A percentile compares a stretch with the other conserved stretches of the same genome.
Evolutionary conservation across 2,797 vertebrate species (phyloP).

Genomic region (Mareca penelope): DNA sequence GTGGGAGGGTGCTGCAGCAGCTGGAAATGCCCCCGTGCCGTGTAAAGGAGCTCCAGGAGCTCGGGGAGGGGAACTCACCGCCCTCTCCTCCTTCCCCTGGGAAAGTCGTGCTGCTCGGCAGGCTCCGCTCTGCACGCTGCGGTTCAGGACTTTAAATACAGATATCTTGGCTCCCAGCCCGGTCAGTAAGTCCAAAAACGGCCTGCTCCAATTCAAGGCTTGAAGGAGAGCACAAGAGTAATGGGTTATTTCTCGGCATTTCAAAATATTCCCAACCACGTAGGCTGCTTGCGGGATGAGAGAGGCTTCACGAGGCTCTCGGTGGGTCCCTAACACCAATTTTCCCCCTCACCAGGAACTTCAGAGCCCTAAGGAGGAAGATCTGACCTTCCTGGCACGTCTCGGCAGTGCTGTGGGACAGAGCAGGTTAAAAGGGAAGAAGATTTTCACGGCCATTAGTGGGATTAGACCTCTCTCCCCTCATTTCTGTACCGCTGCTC

Average conservation of each 20-base stretch:
- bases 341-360: not conserved
- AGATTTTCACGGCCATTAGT: not conserved
- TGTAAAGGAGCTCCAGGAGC: not conserved
- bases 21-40: not conserved
- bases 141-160: conserved; percentile 15
- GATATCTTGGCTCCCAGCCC: conserved; percentile 8
- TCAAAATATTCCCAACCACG: not conserved
- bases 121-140: not conserved
- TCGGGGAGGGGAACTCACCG: not conserved
- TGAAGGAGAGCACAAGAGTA: not conserved
- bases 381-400: not conserved
- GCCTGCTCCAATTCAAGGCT: not conserved
- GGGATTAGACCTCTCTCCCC: not conserved
- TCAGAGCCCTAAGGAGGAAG: not conserved
- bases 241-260: conserved; percentile 12
- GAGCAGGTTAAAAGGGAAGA: not conserved
- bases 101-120: not conserved
- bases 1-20: rapidly evolving
- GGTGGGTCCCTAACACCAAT: not conserved
- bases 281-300: not conserved
- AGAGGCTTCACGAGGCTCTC: not conserved
- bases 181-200: not conserved
- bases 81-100: not conserved
- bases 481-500: rapidly evolving
- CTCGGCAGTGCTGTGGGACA: not conserved